phyloP scores from a whole-genome alignment of 2,888 invertebrate genomes.

The Microctonus hyperodae region DNA sequence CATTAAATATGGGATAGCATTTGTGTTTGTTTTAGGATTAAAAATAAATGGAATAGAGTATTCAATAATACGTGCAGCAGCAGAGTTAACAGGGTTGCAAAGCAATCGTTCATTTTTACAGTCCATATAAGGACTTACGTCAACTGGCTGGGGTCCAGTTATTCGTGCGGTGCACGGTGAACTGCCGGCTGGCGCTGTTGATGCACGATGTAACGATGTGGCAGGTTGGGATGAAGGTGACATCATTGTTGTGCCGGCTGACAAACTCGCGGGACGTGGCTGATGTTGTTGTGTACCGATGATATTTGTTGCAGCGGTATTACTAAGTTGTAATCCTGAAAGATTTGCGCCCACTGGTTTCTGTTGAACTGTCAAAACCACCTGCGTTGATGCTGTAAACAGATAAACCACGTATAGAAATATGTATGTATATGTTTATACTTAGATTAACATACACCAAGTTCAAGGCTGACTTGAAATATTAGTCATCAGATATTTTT shows the following conservation, averaged over 20 bases:
- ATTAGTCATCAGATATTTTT: conserved; percentile 46
- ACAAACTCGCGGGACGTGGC: conserved; percentile 62
- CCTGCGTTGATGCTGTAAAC: conserved; percentile 71
- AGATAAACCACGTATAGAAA: neutral
- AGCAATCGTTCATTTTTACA: conserved; percentile 10
- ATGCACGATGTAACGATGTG: conserved; percentile 59
- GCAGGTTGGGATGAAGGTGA: conserved; percentile 54
- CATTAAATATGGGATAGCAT: conserved; percentile 12
- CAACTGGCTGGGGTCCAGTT: conserved; percentile 86
- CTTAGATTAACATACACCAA: neutral
- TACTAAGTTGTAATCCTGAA: conserved; percentile 48
- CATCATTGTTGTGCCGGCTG: conserved; percentile 53
- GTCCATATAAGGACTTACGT: conserved; percentile 71
- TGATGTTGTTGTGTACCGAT: conserved; percentile 57
- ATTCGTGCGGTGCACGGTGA: conserved; percentile 73
- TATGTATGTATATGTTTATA: neutral
- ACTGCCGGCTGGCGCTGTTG: conserved; percentile 62
- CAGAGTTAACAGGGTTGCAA: conserved; percentile 19
- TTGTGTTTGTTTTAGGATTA: conserved; percentile 14
- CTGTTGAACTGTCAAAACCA: conserved; percentile 75
- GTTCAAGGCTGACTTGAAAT: conserved; percentile 17
- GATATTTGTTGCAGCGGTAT: conserved; percentile 8
- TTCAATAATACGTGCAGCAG: conserved; percentile 19
- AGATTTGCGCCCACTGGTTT: conserved; percentile 54
- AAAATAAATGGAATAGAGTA: conserved; percentile 19